Evolutionary conservation across 2,888 invertebrate genomes (phyloP).

Genomic region (Empis stercorea): DNA sequence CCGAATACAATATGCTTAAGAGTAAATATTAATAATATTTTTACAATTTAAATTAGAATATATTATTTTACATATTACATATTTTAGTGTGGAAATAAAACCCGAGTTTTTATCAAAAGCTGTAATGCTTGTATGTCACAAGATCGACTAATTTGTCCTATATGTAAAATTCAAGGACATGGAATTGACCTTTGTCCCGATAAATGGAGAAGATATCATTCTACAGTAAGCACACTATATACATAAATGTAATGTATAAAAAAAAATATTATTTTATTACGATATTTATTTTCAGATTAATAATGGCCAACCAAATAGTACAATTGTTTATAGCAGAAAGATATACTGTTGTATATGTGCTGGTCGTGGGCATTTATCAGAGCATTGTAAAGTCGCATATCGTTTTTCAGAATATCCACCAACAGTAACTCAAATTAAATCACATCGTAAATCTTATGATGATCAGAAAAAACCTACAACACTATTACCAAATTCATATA

Average conservation of each 20-base stretch:
- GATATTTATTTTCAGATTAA: conserved; percentile 32
- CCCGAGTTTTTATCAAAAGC: conserved; percentile 42
- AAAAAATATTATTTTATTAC: too few species aligned
- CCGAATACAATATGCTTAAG: conserved; percentile 56
- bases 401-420: conserved; percentile 27
- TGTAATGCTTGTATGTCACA: conserved; percentile 46
- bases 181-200: conserved; percentile 51
- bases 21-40: conserved; percentile 36
- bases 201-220: conserved; percentile 61
- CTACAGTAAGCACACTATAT: conserved; percentile 41
- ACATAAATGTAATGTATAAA: neutral
- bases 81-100: conserved; percentile 53
- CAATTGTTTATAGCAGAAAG: conserved; percentile 23
- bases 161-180: conserved; percentile 54
- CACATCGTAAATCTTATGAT: conserved; percentile 29
- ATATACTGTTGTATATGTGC: conserved; percentile 46
- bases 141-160: conserved; percentile 37
- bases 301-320: conserved; percentile 28
- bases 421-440: conserved; percentile 21
- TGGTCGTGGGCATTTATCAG: conserved; percentile 39
- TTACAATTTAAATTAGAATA: neutral
- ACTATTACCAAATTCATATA: conserved; percentile 12
- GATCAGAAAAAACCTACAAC: conserved; percentile 18
- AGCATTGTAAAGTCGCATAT: conserved; percentile 25
- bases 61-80: too few species aligned